phyloP scores from a whole-genome alignment of 2,113 vertebrate genomes.

The Corynorhinus townsendii region DNA sequence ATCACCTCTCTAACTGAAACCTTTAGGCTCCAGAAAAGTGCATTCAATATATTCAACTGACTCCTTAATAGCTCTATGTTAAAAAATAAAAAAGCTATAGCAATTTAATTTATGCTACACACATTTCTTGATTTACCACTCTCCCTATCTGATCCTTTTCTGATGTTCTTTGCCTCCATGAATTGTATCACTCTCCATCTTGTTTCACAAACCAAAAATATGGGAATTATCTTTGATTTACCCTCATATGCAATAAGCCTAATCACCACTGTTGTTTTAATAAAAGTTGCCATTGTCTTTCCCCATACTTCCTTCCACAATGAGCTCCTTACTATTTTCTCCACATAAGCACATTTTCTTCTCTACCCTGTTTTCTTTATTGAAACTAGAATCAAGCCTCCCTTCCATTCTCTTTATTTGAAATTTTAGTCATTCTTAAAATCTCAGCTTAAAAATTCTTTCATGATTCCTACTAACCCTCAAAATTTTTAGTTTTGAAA shows the following conservation, averaged over 20 bases:
- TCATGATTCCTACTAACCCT: background rate
- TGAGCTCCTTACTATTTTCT: background rate
- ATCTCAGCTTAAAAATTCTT: background rate
- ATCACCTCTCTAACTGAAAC: background rate
- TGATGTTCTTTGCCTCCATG: background rate
- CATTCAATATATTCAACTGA: background rate
- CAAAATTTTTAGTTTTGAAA: background rate
- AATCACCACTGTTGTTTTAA: background rate
- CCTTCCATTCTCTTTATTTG: background rate
- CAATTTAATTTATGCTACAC: background rate
- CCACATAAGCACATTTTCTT: background rate
- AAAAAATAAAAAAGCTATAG: background rate
- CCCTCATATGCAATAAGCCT: background rate
- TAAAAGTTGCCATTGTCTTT: background rate
- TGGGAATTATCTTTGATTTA: background rate
- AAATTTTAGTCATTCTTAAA: background rate
- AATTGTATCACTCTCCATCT: background rate
- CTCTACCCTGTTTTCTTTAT: background rate
- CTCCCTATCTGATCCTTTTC: background rate
- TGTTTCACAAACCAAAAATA: background rate
- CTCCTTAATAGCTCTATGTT: background rate
- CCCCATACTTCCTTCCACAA: too few relatives aligned
- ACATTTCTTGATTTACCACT: background rate
- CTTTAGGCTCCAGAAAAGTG: background rate
- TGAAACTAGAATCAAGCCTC: background rate